A percentile compares a stretch with the other conserved stretches of the same genome.
Conservation (phyloP, 2,113 vertebrate species). For the Dicaeum eximium region DNA sequence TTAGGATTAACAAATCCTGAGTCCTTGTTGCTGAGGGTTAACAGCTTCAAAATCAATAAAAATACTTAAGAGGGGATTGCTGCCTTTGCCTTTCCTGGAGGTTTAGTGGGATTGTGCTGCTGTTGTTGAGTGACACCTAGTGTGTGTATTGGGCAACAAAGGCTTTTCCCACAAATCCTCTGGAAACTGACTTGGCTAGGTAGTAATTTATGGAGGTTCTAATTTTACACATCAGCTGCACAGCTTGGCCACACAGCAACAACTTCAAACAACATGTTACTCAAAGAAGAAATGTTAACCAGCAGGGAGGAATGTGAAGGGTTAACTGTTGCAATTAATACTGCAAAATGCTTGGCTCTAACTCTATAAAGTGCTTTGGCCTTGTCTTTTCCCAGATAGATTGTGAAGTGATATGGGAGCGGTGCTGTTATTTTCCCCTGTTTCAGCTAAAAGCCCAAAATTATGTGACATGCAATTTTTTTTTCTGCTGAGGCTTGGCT, state of each 20-base stretch:
- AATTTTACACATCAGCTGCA: background rate
- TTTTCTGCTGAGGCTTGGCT: background rate
- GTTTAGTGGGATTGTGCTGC: background rate
- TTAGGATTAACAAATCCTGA: background rate
- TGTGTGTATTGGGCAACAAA: background rate
- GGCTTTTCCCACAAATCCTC: background rate
- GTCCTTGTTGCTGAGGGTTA: background rate
- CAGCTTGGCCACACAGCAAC: background rate
- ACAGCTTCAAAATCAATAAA: background rate
- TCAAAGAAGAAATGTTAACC: background rate
- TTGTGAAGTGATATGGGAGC: background rate
- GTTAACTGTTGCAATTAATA: background rate
- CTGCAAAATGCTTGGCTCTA: background rate
- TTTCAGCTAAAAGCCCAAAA: background rate
- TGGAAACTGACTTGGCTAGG: background rate
- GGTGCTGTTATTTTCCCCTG: background rate
- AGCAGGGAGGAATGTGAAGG: background rate
- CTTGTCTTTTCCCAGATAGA: background rate
- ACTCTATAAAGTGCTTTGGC: background rate
- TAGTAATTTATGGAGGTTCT: background rate
- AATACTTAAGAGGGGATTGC: background rate
- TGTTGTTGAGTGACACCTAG: conserved; percentile 61
- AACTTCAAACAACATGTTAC: rapidly evolving
- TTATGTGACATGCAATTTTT: background rate
- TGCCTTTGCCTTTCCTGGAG: background rate